phyloP scores from a whole-genome alignment of 1,140 invertebrate species.

The Anagrus nilaparvatae region DNA sequence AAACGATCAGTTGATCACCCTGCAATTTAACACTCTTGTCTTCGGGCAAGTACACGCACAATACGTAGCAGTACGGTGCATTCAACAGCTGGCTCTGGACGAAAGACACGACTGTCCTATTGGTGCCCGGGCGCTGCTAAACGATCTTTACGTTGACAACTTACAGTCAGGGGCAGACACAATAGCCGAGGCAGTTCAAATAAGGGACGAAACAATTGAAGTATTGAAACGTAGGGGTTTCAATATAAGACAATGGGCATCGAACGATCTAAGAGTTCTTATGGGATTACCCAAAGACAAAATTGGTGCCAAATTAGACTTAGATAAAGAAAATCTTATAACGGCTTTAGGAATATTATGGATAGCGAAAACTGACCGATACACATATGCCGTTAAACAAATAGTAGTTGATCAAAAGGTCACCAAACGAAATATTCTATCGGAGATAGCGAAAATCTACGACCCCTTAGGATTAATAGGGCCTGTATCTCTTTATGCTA shows the following conservation, averaged over 20 bases:
- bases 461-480: not conserved
- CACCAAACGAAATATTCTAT: slow-evolving; percentile 13
- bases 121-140: slow-evolving; percentile 11
- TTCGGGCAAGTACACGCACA: slow-evolving; percentile 5
- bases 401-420: slow-evolving; percentile 18
- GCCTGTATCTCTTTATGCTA: slow-evolving; percentile 19
- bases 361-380: slow-evolving; percentile 18
- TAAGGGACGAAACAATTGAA: slow-evolving; percentile 20
- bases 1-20: not conserved
- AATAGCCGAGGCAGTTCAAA: slow-evolving; percentile 21
- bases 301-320: not conserved
- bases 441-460: not conserved
- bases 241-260: slow-evolving; percentile 24
- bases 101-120: not conserved
- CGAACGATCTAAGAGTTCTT: slow-evolving; percentile 13
- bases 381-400: not conserved
- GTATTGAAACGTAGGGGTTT: slow-evolving; percentile 23
- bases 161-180: slow-evolving; percentile 26
- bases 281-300: slow-evolving; percentile 22
- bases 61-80: not conserved
- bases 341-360: slow-evolving; percentile 27
- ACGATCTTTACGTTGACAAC: slow-evolving; percentile 39
- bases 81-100: not conserved
- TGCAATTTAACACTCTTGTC: slow-evolving; percentile 9
- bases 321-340: not conserved